Conservation (phyloP, 2,797 vertebrate species). For the Gallinago nigripennis region DNA sequence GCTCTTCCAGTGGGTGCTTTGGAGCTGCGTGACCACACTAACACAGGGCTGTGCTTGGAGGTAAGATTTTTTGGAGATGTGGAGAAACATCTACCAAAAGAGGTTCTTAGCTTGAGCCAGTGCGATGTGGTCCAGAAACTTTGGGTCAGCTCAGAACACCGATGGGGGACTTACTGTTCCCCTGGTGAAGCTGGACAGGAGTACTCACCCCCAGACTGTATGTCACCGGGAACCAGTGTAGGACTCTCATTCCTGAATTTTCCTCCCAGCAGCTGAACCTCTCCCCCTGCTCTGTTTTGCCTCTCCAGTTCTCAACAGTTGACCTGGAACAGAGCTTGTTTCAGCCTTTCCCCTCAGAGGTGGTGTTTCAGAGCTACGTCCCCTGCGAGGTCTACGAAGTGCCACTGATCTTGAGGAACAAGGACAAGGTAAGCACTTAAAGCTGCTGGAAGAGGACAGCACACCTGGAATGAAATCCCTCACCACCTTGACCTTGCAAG, state of each 20-base stretch:
- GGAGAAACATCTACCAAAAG: not conserved
- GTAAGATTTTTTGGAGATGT: not conserved
- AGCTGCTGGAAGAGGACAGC: not conserved
- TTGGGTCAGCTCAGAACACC: not conserved
- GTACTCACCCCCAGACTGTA: not conserved
- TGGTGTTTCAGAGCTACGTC: slow-evolving; percentile 86
- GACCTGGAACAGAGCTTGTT: slow-evolving; percentile 82
- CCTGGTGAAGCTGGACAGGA: not conserved
- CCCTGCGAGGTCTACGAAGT: slow-evolving; percentile 82
- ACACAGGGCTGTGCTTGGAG: not conserved
- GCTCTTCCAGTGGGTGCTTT: not conserved
- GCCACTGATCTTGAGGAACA: slow-evolving; percentile 82
- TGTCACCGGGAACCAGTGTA: not conserved
- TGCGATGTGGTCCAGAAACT: not conserved
- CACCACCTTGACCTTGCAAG: not conserved
- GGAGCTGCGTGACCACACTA: not conserved
- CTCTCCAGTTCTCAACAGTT: slow-evolving; percentile 74
- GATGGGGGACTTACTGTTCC: not conserved
- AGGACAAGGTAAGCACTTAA: slow-evolving; percentile 77
- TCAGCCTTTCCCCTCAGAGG: slow-evolving; percentile 86
- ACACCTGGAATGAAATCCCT: not conserved
- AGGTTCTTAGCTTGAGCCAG: not conserved
- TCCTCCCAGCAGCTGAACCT: not conserved
- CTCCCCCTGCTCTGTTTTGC: not conserved
- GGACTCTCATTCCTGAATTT: not conserved